phyloP scores from a whole-genome alignment of 2,113 vertebrate genomes.

The Bombycilla garrulus region DNA sequence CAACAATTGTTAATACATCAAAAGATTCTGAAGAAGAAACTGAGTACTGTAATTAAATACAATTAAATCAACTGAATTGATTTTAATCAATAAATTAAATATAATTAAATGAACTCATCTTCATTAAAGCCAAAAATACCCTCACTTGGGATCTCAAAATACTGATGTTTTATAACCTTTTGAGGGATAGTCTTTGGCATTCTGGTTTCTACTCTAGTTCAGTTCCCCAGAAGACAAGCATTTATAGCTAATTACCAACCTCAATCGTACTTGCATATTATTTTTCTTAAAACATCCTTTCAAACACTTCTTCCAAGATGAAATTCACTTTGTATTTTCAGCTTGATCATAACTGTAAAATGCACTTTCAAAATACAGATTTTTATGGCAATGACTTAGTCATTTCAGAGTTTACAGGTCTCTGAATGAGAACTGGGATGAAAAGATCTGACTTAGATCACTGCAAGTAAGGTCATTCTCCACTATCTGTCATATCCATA shows the following conservation, averaged over 20 bases:
- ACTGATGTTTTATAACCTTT: not conserved
- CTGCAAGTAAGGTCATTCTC: not conserved
- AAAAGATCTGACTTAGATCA: not conserved
- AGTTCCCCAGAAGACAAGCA: constrained; percentile 4
- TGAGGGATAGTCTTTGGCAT: not conserved
- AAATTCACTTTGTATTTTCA: constrained; percentile 19
- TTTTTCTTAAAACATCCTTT: not conserved
- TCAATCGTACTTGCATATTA: constrained; percentile 13
- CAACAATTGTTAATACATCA: not conserved
- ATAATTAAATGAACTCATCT: not conserved
- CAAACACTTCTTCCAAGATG: not conserved
- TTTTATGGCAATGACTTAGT: not conserved
- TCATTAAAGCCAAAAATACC: constrained; percentile 34
- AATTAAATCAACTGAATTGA: constrained; percentile 1
- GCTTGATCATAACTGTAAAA: not conserved
- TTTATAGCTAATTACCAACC: constrained; percentile 45
- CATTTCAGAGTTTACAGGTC: not conserved
- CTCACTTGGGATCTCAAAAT: not conserved
- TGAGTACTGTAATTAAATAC: not conserved
- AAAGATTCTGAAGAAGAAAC: not conserved
- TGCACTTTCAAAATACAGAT: not conserved
- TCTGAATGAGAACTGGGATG: not conserved
- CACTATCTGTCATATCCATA: not conserved
- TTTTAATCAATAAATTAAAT: constrained; percentile 54
- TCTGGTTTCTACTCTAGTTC: not conserved